Evolutionary conservation across 2,797 vertebrate genomes (phyloP).

Genomic region (Lutjanus argentimaculatus): DNA sequence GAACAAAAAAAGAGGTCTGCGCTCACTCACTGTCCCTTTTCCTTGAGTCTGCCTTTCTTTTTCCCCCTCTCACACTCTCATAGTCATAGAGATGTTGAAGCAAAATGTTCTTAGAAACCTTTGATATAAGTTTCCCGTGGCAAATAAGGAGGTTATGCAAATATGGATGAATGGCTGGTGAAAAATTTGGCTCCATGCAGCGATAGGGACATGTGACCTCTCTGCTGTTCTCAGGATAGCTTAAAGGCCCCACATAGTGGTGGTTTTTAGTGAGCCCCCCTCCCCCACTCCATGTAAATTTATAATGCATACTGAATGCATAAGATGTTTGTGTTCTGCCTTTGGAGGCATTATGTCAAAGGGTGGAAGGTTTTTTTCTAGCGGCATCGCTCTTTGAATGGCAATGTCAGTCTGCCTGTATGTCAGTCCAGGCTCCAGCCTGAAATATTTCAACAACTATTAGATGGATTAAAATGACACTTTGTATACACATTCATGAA

Average conservation of each 20-base stretch:
- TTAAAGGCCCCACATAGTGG: slow-evolving; percentile 35
- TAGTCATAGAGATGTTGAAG: slow-evolving; percentile 40
- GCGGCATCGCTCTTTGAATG: not conserved
- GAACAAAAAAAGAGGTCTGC: not conserved
- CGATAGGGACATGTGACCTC: slow-evolving; percentile 45
- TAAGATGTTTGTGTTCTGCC: slow-evolving; percentile 32
- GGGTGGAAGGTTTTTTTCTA: not conserved
- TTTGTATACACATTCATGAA: slow-evolving; percentile 5
- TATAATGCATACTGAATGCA: slow-evolving; percentile 44
- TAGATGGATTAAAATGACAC: not conserved
- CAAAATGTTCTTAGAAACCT: slow-evolving; percentile 63
- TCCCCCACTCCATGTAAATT: slow-evolving; percentile 16
- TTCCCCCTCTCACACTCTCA: slow-evolving; percentile 9
- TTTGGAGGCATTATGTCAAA: slow-evolving; percentile 23
- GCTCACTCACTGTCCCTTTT: not conserved
- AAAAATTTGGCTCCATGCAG: slow-evolving; percentile 33
- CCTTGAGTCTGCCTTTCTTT: slow-evolving; percentile 5
- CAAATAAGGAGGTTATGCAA: slow-evolving; percentile 69
- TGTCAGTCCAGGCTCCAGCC: not conserved
- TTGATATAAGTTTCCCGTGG: slow-evolving; percentile 62
- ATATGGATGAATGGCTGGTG: slow-evolving; percentile 53
- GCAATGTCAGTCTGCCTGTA: not conserved
- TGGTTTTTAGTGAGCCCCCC: slow-evolving; percentile 11
- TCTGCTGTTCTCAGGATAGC: slow-evolving; percentile 39
- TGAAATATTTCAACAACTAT: slow-evolving; percentile 1